phyloP scores from a whole-genome alignment of 2,888 invertebrate genomes.

The Drosophila pegasa region DNA sequence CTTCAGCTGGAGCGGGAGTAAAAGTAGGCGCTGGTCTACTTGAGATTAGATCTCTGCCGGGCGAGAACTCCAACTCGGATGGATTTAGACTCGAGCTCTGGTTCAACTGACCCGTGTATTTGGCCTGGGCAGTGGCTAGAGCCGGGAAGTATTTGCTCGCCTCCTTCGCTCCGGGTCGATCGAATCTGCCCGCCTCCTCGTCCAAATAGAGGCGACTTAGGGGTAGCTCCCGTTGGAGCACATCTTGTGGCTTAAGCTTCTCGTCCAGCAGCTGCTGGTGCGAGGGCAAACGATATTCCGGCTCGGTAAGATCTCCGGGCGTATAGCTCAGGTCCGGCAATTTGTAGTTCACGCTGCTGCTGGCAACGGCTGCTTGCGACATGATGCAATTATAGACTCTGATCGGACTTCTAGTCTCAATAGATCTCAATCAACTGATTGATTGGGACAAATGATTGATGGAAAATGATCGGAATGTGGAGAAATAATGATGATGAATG shows the following conservation, averaged over 20 bases:
- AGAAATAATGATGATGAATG: too few relatives aligned
- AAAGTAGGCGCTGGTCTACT: constrained; percentile 26
- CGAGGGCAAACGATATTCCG: constrained; percentile 83
- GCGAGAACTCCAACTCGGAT: constrained; percentile 53
- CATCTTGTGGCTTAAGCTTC: constrained; percentile 63
- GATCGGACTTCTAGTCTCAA: constrained; percentile 11
- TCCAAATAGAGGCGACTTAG: constrained; percentile 81
- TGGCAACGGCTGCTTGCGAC: constrained; percentile 60
- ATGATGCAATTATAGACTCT: constrained; percentile 51
- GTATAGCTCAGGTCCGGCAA: constrained; percentile 83
- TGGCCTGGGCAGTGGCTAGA: constrained; percentile 64
- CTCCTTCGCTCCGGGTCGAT: constrained; percentile 13
- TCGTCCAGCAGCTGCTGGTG: constrained; percentile 81
- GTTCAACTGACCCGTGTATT: constrained; percentile 60
- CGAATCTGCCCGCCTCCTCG: constrained; percentile 46
- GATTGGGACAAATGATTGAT: too few relatives aligned
- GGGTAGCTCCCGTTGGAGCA: constrained; percentile 71
- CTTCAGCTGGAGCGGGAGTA: neutral
- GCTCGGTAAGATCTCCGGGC: constrained; percentile 86
- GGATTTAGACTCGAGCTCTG: constrained; percentile 35
- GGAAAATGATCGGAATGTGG: too few relatives aligned
- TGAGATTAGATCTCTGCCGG: constrained; percentile 65
- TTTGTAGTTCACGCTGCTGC: constrained; percentile 30
- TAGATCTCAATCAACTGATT: constrained; percentile 6
- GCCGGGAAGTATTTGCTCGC: constrained; percentile 64